These are phyloP conservation scores for Drosophila kurseongensis DNA, from an alignment of 1,140 invertebrate genomes.

Conservation along the genomic window DNA sequence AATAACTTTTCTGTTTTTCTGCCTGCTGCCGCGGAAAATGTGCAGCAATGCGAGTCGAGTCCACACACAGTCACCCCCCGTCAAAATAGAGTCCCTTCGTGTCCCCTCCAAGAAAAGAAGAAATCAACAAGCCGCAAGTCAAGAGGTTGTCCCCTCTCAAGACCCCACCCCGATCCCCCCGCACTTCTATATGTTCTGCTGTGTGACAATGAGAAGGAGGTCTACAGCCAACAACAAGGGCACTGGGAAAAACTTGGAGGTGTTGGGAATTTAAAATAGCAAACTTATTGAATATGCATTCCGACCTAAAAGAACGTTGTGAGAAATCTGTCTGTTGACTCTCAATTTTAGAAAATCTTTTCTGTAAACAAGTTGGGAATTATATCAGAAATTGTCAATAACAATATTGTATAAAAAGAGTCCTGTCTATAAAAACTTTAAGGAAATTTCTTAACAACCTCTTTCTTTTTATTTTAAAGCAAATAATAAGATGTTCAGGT, in stretches of 20 bases:
- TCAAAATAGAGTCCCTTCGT: constrained; percentile 14
- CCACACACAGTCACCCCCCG: constrained; percentile 18
- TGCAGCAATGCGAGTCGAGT: constrained; percentile 60
- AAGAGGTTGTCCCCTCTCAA: constrained; percentile 41
- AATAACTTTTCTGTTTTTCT: constrained; percentile 59
- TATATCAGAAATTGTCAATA: no score
- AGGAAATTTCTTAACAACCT: no score
- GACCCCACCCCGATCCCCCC: background rate
- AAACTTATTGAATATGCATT: no score
- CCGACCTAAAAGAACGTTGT: background rate
- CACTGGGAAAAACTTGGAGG: constrained; percentile 22
- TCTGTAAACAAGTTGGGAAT: no score
- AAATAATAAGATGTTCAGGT: no score
- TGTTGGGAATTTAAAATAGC: no score
- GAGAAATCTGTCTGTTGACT: background rate
- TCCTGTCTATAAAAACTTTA: no score
- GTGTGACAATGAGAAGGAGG: constrained; percentile 79
- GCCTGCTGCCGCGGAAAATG: constrained; percentile 46
- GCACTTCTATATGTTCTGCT: constrained; percentile 23
- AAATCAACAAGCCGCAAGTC: constrained; percentile 61
- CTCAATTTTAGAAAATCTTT: no score
- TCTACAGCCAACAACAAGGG: constrained; percentile 44
- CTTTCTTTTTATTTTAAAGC: no score
- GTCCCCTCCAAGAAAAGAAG: constrained; percentile 18
- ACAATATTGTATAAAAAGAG: no score